phyloP scores from a whole-genome alignment of 2,888 invertebrate species.

The Drosophila recens region DNA sequence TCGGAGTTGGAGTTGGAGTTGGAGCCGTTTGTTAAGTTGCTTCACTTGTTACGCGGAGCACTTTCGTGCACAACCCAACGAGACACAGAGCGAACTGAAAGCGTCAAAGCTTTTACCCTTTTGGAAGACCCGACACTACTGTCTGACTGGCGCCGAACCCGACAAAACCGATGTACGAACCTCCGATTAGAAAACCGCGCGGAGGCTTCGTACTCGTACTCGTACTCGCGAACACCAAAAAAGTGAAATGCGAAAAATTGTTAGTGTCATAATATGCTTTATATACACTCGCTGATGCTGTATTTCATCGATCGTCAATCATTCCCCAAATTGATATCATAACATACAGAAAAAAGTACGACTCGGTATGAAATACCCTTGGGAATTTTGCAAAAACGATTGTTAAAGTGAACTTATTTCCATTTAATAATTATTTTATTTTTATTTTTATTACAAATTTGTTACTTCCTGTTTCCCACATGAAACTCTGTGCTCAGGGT shows the following conservation, averaged over 20 bases:
- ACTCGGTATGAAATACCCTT: slow-evolving; percentile 24
- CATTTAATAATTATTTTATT: background rate
- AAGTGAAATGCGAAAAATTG: slow-evolving; percentile 66
- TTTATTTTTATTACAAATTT: background rate
- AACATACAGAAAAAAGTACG: background rate
- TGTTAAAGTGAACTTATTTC: background rate
- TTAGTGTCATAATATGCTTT: slow-evolving; percentile 66
- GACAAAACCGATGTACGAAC: slow-evolving; percentile 36
- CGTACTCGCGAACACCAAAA: slow-evolving; percentile 28
- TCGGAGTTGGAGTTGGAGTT: background rate
- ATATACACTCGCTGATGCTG: slow-evolving; percentile 39
- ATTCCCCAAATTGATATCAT: slow-evolving; percentile 18
- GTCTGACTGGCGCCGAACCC: slow-evolving; percentile 29
- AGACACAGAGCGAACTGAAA: slow-evolving; percentile 48
- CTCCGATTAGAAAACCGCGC: slow-evolving; percentile 24
- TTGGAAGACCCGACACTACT: slow-evolving; percentile 30
- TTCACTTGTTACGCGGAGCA: slow-evolving; percentile 17
- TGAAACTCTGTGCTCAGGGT: background rate
- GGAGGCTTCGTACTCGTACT: slow-evolving; percentile 32
- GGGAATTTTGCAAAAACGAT: background rate
- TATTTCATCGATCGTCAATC: slow-evolving; percentile 24
- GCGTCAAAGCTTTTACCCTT: slow-evolving; percentile 52
- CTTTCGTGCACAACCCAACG: slow-evolving; percentile 47
- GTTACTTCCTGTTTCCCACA: no score
- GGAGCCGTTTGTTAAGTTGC: slow-evolving; percentile 7